A percentile compares a stretch with the other conserved stretches of the same genome.
phyloP scores from a whole-genome alignment of 2,888 invertebrate genomes.

The Euplexia lucipara region DNA sequence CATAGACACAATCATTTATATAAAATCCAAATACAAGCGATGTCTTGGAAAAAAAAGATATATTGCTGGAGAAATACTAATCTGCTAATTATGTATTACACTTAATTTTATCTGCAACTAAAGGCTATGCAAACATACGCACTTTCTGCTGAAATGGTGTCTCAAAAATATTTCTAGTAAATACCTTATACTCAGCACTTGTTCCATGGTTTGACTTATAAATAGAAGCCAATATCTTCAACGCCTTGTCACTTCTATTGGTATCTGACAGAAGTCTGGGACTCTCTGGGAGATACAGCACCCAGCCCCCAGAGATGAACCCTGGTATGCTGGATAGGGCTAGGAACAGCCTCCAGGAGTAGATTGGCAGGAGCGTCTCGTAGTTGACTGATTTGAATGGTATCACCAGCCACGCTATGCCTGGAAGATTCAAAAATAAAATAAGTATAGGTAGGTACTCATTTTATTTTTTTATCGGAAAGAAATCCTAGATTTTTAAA shows the following conservation, averaged over 20 bases:
- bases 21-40: no score
- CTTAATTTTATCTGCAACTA: no score
- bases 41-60: no score
- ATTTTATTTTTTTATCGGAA: no score
- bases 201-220: constrained; percentile 89
- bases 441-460: no score
- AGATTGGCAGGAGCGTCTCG: constrained; percentile 84
- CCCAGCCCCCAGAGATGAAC: constrained; percentile 91
- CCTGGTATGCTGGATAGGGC: constrained; percentile 92
- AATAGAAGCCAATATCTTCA: constrained; percentile 91
- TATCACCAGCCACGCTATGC: constrained; percentile 92
- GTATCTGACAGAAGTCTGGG: constrained; percentile 92
- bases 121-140: no score
- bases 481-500: no score
- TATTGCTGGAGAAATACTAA: no score
- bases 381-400: constrained; percentile 84
- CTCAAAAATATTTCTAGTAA: no score
- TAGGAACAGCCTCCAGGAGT: constrained; percentile 94
- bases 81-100: no score
- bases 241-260: constrained; percentile 90
- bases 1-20: no score
- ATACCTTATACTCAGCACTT: constrained; percentile 89
- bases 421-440: constrained; percentile 79
- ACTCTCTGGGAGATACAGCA: constrained; percentile 93
- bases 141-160: no score